phyloP scores from a whole-genome alignment of 2,797 vertebrate genomes.

The Spinibarbus caldwelli region DNA sequence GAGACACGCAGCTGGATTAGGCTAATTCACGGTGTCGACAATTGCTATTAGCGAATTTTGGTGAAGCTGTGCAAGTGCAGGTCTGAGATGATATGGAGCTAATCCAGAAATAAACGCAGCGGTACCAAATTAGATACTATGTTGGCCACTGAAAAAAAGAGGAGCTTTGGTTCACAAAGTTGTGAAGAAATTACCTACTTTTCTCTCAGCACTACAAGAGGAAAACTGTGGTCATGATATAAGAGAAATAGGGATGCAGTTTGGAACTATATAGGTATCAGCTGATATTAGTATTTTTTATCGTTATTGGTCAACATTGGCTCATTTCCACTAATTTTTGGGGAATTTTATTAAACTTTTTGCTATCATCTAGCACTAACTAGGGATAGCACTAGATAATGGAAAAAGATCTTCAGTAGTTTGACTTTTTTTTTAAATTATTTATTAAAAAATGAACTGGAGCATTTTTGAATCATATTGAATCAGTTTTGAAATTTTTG shows the following conservation, averaged over 20 bases:
- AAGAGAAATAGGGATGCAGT: neutral
- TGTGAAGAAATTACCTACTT: slow-evolving; percentile 36
- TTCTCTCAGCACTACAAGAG: neutral
- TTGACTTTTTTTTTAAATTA: neutral
- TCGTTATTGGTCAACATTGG: neutral
- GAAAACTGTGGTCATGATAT: neutral
- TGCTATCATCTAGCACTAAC: neutral
- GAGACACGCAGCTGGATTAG: neutral
- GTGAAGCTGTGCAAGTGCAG: neutral
- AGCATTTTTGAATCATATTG: neutral
- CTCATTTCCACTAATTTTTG: no score
- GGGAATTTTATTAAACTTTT: neutral
- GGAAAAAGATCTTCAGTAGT: neutral
- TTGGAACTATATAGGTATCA: neutral
- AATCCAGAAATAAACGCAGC: neutral
- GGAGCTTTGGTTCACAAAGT: slow-evolving; percentile 7
- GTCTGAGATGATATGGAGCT: neutral
- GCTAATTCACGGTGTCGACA: neutral
- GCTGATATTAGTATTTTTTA: neutral
- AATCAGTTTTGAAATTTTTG: neutral
- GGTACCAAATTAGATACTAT: slow-evolving; percentile 15
- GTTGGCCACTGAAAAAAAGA: slow-evolving; percentile 7
- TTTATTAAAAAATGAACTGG: neutral
- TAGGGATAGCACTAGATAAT: neutral
- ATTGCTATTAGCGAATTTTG: neutral